Evolutionary conservation across 2,113 vertebrate species (phyloP).

Genomic region (Strigops habroptila): DNA sequence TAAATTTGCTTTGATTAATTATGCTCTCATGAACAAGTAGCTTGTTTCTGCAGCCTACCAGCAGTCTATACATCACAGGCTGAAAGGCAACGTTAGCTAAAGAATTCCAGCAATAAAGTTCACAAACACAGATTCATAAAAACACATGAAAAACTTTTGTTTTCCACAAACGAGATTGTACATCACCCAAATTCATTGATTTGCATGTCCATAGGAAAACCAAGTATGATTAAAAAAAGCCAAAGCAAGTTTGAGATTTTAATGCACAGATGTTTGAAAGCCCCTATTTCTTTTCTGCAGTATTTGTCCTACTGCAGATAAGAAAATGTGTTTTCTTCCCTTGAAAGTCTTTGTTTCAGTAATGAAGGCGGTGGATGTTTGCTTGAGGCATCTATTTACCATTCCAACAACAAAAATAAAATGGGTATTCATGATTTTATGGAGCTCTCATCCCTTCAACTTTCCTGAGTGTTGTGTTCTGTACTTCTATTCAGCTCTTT

Average conservation of each 20-base stretch:
- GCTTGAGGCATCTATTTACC: not conserved
- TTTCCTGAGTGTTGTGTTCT: not conserved
- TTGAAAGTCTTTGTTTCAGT: not conserved
- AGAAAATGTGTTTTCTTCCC: not conserved
- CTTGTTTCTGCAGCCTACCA: not conserved
- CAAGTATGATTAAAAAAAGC: not conserved
- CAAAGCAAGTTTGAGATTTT: not conserved
- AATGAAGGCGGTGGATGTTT: not conserved
- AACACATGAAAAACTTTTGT: not conserved
- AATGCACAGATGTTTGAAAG: not conserved
- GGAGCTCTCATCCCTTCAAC: not conserved
- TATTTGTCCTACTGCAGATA: not conserved
- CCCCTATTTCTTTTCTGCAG: not conserved
- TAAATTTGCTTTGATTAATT: not conserved
- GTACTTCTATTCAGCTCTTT: not conserved
- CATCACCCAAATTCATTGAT: not conserved
- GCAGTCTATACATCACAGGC: not conserved
- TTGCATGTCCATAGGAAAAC: not conserved
- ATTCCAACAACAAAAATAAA: not conserved
- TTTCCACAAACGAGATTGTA: not conserved
- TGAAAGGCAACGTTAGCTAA: not conserved
- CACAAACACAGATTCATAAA: not conserved
- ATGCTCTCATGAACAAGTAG: not conserved
- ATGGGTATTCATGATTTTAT: not conserved
- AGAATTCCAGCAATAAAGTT: not conserved